Evolutionary conservation across 1,140 invertebrate species (phyloP), one percentile per base, ranked within the genome.

Genomic region (Copidosoma floridanum): DNA sequence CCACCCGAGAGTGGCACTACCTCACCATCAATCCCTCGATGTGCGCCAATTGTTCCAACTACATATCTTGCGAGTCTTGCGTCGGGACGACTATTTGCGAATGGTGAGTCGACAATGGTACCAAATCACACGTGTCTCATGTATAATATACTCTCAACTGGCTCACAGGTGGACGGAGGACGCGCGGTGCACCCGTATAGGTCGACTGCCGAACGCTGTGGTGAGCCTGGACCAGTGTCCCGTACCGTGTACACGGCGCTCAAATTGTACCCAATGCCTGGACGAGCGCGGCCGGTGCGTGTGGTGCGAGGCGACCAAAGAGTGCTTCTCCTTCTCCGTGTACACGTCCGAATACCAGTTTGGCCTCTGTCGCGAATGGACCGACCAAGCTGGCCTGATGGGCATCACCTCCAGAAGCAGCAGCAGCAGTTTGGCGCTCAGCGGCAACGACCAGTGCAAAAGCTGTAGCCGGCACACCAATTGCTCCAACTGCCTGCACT

Each of bases 341-440:
- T 97, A 97, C 74, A 95, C 94, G 1, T 94, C 93, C 57, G 91
- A 94, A 67, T 95, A 94, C 80, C 90, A 94, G 67, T 96, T 94
- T 78, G 94, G 94, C 0, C 82, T 92, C 58, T 98, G 95, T 71
- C 84, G 91, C 5, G 91, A 94, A 71, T 97, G 95, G 94, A 84
- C 95, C 37, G 94, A 97, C 79, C 89, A 91, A 70, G 84, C 85
- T 4, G 77, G 83, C 37, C 74, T 82, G 0, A 75, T 79, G 69
- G 79, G 78, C 4, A 76, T 80, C 41, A 79, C 76, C 12, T 72
- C 79, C 53, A 64, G 74, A 47, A 74, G 70, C 2, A 67, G 69
- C 20, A 64, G 74, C 44, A 74, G 70, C 2, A 67, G 69, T 21
- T 73, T 74, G 0, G 71, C 73, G 5, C 44, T 75, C 3, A 71